A percentile compares a stretch with the other conserved stretches of the same genome.
phyloP scores from a whole-genome alignment of 2,888 invertebrate species.

The Lumbricus terrestris region DNA sequence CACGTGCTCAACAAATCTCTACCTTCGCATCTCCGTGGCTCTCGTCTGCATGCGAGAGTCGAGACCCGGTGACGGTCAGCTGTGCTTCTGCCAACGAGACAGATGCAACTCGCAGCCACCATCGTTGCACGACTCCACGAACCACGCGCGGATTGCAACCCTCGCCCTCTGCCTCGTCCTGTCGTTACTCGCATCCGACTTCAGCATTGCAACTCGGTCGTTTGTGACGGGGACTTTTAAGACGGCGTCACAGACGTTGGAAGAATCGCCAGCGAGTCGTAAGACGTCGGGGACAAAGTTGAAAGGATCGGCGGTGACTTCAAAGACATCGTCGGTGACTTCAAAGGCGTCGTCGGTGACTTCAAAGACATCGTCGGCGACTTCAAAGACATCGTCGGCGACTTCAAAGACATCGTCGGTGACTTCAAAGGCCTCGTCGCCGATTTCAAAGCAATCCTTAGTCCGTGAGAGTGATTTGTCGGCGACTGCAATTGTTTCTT shows the following conservation, averaged over 20 bases:
- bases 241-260: too few species aligned
- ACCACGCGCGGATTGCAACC: neutral
- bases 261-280: too few species aligned
- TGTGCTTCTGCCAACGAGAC: constrained; percentile 50
- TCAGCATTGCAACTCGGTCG: neutral
- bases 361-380: neutral
- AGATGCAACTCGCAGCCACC: constrained; percentile 42
- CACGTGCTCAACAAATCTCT: constrained; percentile 46
- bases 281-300: too few species aligned
- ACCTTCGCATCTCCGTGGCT: constrained; percentile 44
- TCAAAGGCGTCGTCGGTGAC: neutral
- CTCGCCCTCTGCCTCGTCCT: neutral
- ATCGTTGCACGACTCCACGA: neutral
- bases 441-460: neutral
- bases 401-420: neutral
- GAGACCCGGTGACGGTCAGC: constrained; percentile 45
- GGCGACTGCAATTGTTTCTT: neutral
- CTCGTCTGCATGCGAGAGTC: constrained; percentile 51
- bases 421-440: too few species aligned
- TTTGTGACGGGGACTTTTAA: neutral
- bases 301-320: too few species aligned
- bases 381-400: neutral
- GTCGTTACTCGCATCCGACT: neutral
- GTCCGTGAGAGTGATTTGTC: neutral
- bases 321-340: too few species aligned